These are phyloP conservation scores for Phylloscopus collybita DNA, from an alignment of 2,797 vertebrate genomes.

Conservation along the genomic window DNA sequence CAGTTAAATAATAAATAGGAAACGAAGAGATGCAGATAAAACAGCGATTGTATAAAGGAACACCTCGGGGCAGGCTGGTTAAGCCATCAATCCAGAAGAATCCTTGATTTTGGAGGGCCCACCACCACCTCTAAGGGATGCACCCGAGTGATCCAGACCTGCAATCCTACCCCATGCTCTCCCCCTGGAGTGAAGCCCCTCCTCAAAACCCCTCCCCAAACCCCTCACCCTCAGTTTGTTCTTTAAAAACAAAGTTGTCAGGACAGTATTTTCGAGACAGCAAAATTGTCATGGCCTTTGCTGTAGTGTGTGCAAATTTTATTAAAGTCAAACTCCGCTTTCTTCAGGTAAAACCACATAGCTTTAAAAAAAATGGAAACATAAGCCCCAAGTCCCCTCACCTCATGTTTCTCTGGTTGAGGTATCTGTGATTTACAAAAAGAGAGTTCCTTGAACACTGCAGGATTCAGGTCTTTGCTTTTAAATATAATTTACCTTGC, in stretches of 20 bases:
- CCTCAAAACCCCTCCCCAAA: conserved; percentile 16
- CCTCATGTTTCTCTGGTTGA: conserved; percentile 75
- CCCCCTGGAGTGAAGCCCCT: neutral
- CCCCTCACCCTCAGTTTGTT: conserved; percentile 13
- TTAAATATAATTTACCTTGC: conserved; percentile 84
- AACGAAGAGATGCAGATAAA: conserved; percentile 62
- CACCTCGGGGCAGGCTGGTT: neutral
- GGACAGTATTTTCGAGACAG: conserved; percentile 71
- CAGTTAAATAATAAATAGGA: conserved; percentile 78
- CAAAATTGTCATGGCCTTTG: conserved; percentile 57
- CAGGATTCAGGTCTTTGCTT: conserved; percentile 75
- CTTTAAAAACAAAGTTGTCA: conserved; percentile 59
- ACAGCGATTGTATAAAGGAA: conserved; percentile 63
- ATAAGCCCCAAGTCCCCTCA: conserved; percentile 67
- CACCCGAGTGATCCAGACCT: neutral
- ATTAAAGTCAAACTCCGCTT: conserved; percentile 70
- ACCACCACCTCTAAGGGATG: neutral
- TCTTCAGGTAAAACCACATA: conserved; percentile 76
- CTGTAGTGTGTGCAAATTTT: conserved; percentile 77
- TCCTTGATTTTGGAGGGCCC: neutral
- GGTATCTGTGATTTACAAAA: conserved; percentile 82
- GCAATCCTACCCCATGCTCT: neutral
- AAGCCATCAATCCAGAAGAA: neutral
- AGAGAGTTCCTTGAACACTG: conserved; percentile 81
- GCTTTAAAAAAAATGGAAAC: conserved; percentile 75